phyloP scores from a whole-genome alignment of 2,797 vertebrate genomes.

The Octomys mimax region DNA sequence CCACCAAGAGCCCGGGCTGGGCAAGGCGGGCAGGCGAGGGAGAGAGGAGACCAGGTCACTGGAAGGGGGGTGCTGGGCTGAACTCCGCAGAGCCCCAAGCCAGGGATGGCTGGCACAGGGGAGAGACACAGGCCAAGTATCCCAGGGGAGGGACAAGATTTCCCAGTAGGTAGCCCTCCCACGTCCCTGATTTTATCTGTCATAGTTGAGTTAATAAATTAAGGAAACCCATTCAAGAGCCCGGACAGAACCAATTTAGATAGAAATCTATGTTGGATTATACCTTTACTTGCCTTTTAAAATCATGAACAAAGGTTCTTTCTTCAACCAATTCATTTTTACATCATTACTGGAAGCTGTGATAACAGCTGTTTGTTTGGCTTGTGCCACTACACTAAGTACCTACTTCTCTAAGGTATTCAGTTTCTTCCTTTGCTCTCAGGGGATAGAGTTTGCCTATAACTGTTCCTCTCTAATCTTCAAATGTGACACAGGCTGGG shows the following conservation, averaged over 20 bases:
- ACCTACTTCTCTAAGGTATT: slow-evolving; percentile 30
- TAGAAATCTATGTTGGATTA: slow-evolving; percentile 1
- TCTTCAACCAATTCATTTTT: slow-evolving; percentile 29
- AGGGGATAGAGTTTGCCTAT: slow-evolving; percentile 14
- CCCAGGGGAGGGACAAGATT: slow-evolving; percentile 78
- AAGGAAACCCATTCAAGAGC: slow-evolving; percentile 55
- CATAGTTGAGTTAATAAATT: slow-evolving; percentile 56
- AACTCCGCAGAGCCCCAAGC: slow-evolving; percentile 84
- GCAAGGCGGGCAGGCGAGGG: slow-evolving; percentile 79
- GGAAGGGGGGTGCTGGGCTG: slow-evolving; percentile 85
- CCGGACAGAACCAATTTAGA: slow-evolving; percentile 37
- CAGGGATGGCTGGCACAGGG: slow-evolving; percentile 82
- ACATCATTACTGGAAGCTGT: slow-evolving; percentile 28
- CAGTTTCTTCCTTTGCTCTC: slow-evolving; percentile 40
- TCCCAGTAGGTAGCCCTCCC: slow-evolving; percentile 63
- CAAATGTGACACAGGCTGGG: background rate
- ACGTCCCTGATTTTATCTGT: slow-evolving; percentile 65
- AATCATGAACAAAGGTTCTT: slow-evolving; percentile 26
- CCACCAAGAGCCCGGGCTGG: slow-evolving; percentile 96
- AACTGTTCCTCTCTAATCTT: slow-evolving; percentile 47
- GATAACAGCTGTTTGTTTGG: slow-evolving; percentile 32
- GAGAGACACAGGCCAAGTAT: slow-evolving; percentile 83
- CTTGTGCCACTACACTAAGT: slow-evolving; percentile 44
- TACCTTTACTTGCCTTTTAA: slow-evolving; percentile 46
- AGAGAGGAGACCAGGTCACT: slow-evolving; percentile 85